These are phyloP conservation scores for Burhinus oedicnemus DNA, from an alignment of 2,113 vertebrate genomes.

Conservation along the genomic window DNA sequence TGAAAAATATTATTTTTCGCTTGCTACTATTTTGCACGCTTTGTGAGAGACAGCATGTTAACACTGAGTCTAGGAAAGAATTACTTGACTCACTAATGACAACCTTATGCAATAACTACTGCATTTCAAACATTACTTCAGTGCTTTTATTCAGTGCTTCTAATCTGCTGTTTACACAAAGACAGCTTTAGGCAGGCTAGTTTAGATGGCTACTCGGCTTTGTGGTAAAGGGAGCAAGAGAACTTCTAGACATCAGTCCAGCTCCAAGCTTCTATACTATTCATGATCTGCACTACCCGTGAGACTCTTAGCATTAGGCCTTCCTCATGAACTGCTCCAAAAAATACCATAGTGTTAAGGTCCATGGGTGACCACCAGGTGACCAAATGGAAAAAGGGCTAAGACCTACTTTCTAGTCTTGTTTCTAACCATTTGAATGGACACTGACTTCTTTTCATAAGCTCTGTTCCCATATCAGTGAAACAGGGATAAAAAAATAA, in stretches of 20 bases:
- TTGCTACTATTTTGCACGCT: not conserved
- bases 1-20: not conserved
- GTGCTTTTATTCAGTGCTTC: not conserved
- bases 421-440: not conserved
- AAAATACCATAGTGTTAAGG: not conserved
- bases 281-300: not conserved
- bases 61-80: not conserved
- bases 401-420: not conserved
- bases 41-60: not conserved
- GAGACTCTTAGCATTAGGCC: not conserved
- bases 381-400: not conserved
- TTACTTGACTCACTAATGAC: not conserved
- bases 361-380: not conserved
- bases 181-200: not conserved
- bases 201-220: not conserved
- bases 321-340: not conserved
- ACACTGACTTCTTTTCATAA: not conserved
- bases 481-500: not conserved
- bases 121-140: not conserved
- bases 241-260: not conserved
- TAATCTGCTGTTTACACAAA: not conserved
- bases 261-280: not conserved
- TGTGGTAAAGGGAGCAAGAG: not conserved
- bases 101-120: not conserved
- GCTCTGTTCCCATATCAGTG: not conserved